Evolutionary conservation across 2,888 invertebrate genomes (phyloP).

Genomic region (Physocephala rufipes): DNA sequence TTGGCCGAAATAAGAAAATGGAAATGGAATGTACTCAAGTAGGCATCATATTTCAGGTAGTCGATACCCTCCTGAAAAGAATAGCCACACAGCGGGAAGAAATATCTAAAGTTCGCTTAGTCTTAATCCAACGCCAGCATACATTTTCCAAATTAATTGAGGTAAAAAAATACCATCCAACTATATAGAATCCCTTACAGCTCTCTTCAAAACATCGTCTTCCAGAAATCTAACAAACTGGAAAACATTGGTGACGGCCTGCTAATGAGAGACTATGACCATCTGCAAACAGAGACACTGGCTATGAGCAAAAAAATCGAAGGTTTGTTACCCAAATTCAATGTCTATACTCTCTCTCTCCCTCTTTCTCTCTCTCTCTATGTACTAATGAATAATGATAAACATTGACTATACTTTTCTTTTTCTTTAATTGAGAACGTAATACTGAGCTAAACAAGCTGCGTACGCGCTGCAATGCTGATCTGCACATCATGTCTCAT

Average conservation of each 20-base stretch:
- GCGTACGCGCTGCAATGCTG: constrained; percentile 49
- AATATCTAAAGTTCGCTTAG: constrained; percentile 51
- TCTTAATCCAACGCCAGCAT: constrained; percentile 53
- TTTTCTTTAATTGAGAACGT: constrained; percentile 50
- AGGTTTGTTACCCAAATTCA: constrained; percentile 47
- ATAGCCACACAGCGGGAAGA: constrained; percentile 52
- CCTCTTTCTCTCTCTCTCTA: constrained; percentile 6
- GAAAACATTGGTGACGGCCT: constrained; percentile 57
- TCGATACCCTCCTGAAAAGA: constrained; percentile 43
- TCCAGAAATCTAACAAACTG: constrained; percentile 52
- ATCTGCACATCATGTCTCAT: constrained; percentile 56
- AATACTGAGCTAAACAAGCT: constrained; percentile 53
- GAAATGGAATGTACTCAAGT: background rate
- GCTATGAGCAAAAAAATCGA: constrained; percentile 59
- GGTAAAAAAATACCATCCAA: no score
- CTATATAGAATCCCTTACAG: background rate
- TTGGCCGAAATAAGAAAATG: background rate
- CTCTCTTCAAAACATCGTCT: background rate
- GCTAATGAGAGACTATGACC: constrained; percentile 53
- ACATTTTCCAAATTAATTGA: constrained; percentile 46
- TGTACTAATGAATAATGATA: background rate
- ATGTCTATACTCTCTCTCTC: background rate
- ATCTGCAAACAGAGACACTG: constrained; percentile 55
- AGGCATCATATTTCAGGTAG: constrained; percentile 37
- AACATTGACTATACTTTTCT: no score